phyloP scores from a whole-genome alignment of 1,140 invertebrate species.

The Chrysomallon squamiferum region DNA sequence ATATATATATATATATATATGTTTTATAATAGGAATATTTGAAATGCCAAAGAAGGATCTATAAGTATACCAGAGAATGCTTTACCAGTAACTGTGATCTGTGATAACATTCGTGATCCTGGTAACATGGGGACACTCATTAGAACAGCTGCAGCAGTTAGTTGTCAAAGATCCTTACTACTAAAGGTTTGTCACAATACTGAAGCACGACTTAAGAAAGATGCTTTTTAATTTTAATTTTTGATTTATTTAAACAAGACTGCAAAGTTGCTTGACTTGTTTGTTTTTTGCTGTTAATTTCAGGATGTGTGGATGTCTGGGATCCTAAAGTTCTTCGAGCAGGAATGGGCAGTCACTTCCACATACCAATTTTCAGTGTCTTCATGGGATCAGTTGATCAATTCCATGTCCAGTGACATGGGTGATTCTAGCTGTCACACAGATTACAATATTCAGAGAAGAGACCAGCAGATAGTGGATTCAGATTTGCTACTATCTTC shows the following conservation, averaged over 20 bases:
- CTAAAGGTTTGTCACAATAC: slow-evolving; percentile 72
- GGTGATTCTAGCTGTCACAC: slow-evolving; percentile 73
- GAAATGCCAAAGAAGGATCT: slow-evolving; percentile 69
- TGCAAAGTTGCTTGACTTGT: no score
- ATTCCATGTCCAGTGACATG: slow-evolving; percentile 66
- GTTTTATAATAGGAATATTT: slow-evolving; percentile 71
- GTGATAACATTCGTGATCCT: slow-evolving; percentile 88
- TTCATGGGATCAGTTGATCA: slow-evolving; percentile 73
- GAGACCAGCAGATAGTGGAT: slow-evolving; percentile 35
- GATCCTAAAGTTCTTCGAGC: slow-evolving; percentile 84
- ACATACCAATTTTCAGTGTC: slow-evolving; percentile 71
- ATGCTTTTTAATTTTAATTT: no score
- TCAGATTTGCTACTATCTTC: slow-evolving; percentile 49
- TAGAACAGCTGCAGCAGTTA: slow-evolving; percentile 79
- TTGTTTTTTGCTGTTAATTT: no score
- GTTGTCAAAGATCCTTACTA: slow-evolving; percentile 79
- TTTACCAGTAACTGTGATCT: slow-evolving; percentile 84
- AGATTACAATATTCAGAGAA: background rate
- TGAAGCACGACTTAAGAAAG: no score
- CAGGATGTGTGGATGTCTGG: slow-evolving; percentile 89
- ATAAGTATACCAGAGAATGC: slow-evolving; percentile 3
- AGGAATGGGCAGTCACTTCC: slow-evolving; percentile 84
- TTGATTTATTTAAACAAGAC: no score
- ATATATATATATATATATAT: no score
- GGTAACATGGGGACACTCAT: slow-evolving; percentile 88